These are phyloP conservation scores for Sycophila texana DNA, from an alignment of 2,888 invertebrate species.

Conservation along the genomic window DNA sequence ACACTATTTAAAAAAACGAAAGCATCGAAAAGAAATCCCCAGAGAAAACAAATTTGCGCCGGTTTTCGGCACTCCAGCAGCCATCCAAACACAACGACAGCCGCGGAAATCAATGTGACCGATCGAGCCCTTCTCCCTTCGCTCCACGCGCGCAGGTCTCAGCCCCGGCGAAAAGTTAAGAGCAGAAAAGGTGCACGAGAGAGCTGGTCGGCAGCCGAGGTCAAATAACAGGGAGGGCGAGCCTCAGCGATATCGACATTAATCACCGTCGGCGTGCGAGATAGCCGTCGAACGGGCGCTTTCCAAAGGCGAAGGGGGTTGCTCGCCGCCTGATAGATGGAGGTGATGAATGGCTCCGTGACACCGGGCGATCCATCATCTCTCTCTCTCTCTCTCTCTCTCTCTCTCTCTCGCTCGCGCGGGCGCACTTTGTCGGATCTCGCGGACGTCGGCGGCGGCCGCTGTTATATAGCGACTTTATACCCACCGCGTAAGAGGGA, in stretches of 20 bases:
- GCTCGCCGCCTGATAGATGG: slow-evolving; percentile 72
- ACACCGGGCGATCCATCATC: slow-evolving; percentile 74
- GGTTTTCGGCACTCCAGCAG: not conserved
- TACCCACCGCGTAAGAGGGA: slow-evolving; percentile 69
- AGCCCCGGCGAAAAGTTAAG: slow-evolving; percentile 17
- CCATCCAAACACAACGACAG: not conserved
- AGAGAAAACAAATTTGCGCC: slow-evolving; percentile 7
- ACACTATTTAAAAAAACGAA: not conserved
- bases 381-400: slow-evolving; percentile 22
- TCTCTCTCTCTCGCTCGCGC: slow-evolving; percentile 23
- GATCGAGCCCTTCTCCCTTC: not conserved
- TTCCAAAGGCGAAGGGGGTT: slow-evolving; percentile 67
- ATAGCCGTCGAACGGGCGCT: slow-evolving; percentile 73
- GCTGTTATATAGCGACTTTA: slow-evolving; percentile 12
- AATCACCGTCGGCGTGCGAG: slow-evolving; percentile 69
- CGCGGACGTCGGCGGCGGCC: slow-evolving; percentile 21
- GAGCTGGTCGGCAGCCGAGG: not conserved
- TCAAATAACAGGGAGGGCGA: slow-evolving; percentile 23
- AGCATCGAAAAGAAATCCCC: slow-evolving; percentile 10
- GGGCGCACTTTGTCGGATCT: slow-evolving; percentile 44
- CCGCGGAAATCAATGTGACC: slow-evolving; percentile 15
- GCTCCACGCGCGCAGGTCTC: not conserved
- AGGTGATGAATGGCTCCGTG: slow-evolving; percentile 75
- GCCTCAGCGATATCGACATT: slow-evolving; percentile 71
- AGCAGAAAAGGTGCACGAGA: slow-evolving; percentile 1